Base-by-base conservation (phyloP, 2,797 vertebrate species). In the Sebastes jordani region DNA sequence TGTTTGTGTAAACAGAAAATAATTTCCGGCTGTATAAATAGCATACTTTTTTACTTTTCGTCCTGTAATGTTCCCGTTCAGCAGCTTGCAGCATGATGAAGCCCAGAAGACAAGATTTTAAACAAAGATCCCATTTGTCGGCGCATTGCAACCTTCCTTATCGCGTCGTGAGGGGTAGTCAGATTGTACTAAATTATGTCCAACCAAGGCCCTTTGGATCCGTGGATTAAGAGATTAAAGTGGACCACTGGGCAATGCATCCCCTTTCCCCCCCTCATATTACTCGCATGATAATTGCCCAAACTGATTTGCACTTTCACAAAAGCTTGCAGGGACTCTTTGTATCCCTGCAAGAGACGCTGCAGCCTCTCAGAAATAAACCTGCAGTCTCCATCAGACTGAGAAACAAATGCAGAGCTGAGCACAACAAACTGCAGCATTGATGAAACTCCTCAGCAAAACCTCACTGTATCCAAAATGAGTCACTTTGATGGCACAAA, bases 221-320 rank as follows among this genome's bases (percentile, higher is more conserved):
- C 93, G 95, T 96, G 98, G 98, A 99, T 99, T 99, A 99, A 98
- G 97, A 99, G 98, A 99, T 99, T 99, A 99, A 98, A 98, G 97
- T 96, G 97, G 97, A 97, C 97, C 97, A 98, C 96, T 98, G 97
- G 97, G 97, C 97, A 97, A 95, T 96, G 96, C 97, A 95, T 95
- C 96, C 96, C 96, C 96, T 82, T 85, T 95, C 94, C 95, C 94
- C 95, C 96, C 96, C 97, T 96, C 97, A 98, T 98, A 98, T 99
- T 98, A 98, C 97, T 96, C 97, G 97, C 98, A 99, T 99, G 98
- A 99, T 99, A 99, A 99, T 99, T 99, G 98, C 97, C 97, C 97
- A 98, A 98, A 99, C 98, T 99, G 98, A 99, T 99, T 99, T 99
- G 98, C 98, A 99, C 98, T 99, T 98, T 96, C 97, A 99, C 98